A percentile compares a stretch with the other conserved stretches of the same genome.
phyloP scores from a whole-genome alignment of 1,140 invertebrate species.

The Eulimnadia texana region DNA sequence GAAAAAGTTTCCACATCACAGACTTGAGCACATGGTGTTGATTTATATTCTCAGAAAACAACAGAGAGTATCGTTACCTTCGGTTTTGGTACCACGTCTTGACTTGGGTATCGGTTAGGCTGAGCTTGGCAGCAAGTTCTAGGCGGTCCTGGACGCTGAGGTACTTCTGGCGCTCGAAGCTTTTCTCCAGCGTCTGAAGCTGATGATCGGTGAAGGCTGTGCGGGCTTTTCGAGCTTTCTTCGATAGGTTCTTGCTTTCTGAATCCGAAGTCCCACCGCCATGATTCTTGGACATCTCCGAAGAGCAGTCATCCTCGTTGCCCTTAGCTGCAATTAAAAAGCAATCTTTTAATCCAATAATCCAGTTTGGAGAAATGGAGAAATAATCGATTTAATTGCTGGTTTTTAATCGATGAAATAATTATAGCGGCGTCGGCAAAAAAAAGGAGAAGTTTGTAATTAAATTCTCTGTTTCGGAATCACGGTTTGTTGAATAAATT shows the following conservation, averaged over 20 bases:
- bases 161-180: constrained; percentile 96
- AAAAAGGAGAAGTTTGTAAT: not conserved
- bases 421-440: not conserved
- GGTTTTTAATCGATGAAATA: not conserved
- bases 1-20: not conserved
- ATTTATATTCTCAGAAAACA: not conserved
- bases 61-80: constrained; percentile 47
- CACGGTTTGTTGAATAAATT: not conserved
- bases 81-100: constrained; percentile 99
- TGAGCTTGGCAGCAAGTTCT: constrained; percentile 90
- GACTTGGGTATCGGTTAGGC: constrained; percentile 94
- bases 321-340: not conserved
- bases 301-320: not conserved
- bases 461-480: not conserved
- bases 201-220: constrained; percentile 98
- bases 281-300: constrained; percentile 19
- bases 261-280: constrained; percentile 32
- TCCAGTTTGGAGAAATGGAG: no score
- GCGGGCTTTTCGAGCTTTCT: constrained; percentile 92
- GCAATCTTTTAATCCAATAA: no score
- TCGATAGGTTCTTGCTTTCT: constrained; percentile 44
- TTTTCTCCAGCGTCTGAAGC: constrained; percentile 89
- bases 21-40: no score
- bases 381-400: no score
- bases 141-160: constrained; percentile 95